Base-by-base conservation (phyloP, 2,797 vertebrate genomes). In the Typhlichthys eigenmanni region DNA sequence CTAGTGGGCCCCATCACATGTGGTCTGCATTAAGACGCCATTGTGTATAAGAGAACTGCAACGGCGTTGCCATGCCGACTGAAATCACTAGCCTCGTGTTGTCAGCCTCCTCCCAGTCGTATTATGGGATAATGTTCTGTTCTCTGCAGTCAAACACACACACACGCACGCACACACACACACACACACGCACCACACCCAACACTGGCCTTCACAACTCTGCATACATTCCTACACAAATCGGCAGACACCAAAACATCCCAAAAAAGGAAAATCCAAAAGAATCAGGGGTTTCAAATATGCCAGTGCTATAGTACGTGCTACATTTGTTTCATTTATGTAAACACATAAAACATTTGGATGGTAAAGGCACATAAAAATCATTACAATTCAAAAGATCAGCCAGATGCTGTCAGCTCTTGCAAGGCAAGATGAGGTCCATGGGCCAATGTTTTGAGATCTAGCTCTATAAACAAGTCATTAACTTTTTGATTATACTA, bases 1-100 rank as follows among this genome's bases (percentile, higher is more conserved):
- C 10, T 58, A 66, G 56, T 11, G 68, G 76, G 75, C 71, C 59
- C 70, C 76, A 69, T 80, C 80, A 84, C 84, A 87, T 89, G 81
- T 82, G 87, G 75, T 83, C 68, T 64, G 69, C 64, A 83, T 87
- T 82, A 89, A 82, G 81, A 64, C 58, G 32, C 77, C 57, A 77
- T 80, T 81, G 80, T 83, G 71, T 62, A 64, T 75, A 71, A 48
- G 55, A 3, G 64, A 45, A 66, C 69, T 52, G 73, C 65, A 74
- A 24, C 34, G 58, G 65, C 16, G 61, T 74, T 68, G 64, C 74
- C 75, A 72, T 83, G 71, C 55, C 13, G 3, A 79, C 72, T 47
- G 62, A 72, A 80, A 80, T 85, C 78, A 58, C 75, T 55, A 78
- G 77, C 76, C 80, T 53, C 55, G 8, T 79, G 76, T 71, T 84